Evolutionary conservation across 2,113 vertebrate genomes (phyloP), one percentile per base, ranked within the genome.

Genomic region (Cryptomyrus ogoouensis): DNA sequence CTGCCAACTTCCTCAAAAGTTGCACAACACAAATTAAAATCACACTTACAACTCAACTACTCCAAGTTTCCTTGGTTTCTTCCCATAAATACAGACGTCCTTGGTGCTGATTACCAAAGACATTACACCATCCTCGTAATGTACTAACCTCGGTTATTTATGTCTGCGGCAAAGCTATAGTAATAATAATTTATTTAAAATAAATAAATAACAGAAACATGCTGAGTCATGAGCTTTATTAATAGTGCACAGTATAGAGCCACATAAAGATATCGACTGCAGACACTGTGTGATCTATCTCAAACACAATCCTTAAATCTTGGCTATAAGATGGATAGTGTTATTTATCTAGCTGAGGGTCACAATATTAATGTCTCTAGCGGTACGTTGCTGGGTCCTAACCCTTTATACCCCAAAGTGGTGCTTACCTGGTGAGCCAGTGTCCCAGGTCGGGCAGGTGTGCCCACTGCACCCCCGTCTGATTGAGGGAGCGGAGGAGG

Each of bases 391-490:
- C 7, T n/a, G 46, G 88, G 15, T 47, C 42, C 66, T 27, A 44
- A 35, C 44, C 44, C 7, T 44, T n/a, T 24, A 42, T 12, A 19
- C 19, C 35, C 87, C 39, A 27, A 80, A 52, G 19, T 12, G n/a
- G 9, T 24, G 91, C 93, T 35, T 49, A 98, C 98, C 96, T 99
- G 95, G 97, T 98, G 9, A 99, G 95, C 98, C 98, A 99, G 52
- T 98, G 98, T 6, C 98, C 96, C n/a, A 99, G 92, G 89, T 98
- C 98, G 2, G 97, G 96, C 10, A 97, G 95, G 92, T 99, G 98
- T 88, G 97, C 97, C 97, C 98, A 98, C 94, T 99, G 98, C 44
- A 99, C 95, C 0, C 98, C 98, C 0, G 98, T 99, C 93, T 98
- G 98, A 94, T 99, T 99, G 88, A 99, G 95, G 0, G 97, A 96